Conservation (phyloP, 1,140 invertebrate genomes). For the Coelopa frigida region DNA sequence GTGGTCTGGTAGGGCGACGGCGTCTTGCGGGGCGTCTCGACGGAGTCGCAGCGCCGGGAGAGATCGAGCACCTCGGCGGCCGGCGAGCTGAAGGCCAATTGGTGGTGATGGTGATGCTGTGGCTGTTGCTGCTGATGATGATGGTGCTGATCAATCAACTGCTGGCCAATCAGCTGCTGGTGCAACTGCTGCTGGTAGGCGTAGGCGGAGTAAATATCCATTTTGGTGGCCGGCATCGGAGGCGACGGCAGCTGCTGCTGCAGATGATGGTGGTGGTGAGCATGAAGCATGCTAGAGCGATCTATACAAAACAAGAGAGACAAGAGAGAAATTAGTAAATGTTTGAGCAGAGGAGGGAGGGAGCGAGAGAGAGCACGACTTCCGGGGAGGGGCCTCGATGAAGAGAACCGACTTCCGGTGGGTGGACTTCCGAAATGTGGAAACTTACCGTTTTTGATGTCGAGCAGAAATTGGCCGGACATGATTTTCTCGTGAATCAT, state of each 20-base stretch:
- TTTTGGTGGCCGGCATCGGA: slow-evolving; percentile 15
- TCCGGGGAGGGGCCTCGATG: too few species aligned
- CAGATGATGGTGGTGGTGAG: slow-evolving; percentile 15
- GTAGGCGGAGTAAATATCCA: slow-evolving; percentile 39
- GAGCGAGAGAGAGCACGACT: neutral
- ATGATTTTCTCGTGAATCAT: slow-evolving; percentile 42
- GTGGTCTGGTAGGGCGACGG: slow-evolving; percentile 38
- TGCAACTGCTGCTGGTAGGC: slow-evolving; percentile 39
- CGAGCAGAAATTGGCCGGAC: slow-evolving; percentile 35
- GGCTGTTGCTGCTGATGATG: slow-evolving; percentile 23
- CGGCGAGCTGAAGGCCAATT: neutral
- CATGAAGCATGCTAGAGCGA: slow-evolving; percentile 21
- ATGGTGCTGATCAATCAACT: slow-evolving; percentile 17
- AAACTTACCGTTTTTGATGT: slow-evolving; percentile 42
- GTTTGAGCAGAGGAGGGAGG: neutral
- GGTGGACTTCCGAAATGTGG: too few species aligned
- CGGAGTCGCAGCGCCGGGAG: slow-evolving; percentile 39
- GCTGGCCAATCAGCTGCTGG: slow-evolving; percentile 21
- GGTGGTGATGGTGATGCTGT: slow-evolving; percentile 16
- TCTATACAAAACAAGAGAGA: slow-evolving; percentile 14
- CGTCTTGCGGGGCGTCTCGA: slow-evolving; percentile 39
- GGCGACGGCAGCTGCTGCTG: slow-evolving; percentile 6
- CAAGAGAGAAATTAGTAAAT: neutral
- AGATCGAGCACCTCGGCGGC: slow-evolving; percentile 38
- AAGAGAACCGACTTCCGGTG: too few species aligned